Conservation (phyloP, 2,888 invertebrate species). For the Diaperis boleti region DNA sequence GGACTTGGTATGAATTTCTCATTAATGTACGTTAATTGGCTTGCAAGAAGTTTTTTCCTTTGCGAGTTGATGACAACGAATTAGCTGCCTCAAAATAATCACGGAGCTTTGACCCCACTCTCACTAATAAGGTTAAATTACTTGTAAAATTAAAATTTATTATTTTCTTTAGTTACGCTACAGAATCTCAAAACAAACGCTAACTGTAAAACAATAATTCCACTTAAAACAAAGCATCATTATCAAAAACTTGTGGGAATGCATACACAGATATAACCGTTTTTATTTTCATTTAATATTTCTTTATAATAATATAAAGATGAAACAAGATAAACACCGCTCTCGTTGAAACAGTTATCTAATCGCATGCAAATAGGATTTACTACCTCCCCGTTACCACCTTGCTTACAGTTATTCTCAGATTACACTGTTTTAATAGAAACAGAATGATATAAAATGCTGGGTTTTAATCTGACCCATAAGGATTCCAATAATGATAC, state of each 20-base stretch:
- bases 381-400: constrained; percentile 20
- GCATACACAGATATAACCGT: constrained; percentile 3
- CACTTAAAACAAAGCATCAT: constrained; percentile 9
- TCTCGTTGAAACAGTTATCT: constrained; percentile 30
- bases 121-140: constrained; percentile 41
- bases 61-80: no score
- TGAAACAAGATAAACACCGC: constrained; percentile 10
- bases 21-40: constrained; percentile 14
- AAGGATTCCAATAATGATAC: constrained; percentile 21
- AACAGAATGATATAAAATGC: constrained; percentile 21
- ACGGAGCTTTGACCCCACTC: constrained; percentile 37
- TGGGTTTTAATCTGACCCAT: constrained; percentile 26
- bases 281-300: background rate
- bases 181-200: constrained; percentile 25
- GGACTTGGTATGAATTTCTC: background rate
- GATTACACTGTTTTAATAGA: constrained; percentile 31
- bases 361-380: constrained; percentile 34
- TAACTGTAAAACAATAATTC: constrained; percentile 23
- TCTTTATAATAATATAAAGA: constrained; percentile 14
- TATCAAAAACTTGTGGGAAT: constrained; percentile 20
- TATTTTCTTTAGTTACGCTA: constrained; percentile 27
- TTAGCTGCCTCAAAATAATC: constrained; percentile 9
- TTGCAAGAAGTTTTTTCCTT: constrained; percentile 4
- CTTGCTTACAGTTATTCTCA: constrained; percentile 35
- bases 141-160: constrained; percentile 31